These are phyloP conservation scores for Balaeniceps rex DNA, from an alignment of 2,113 vertebrate genomes.

Conservation along the genomic window DNA sequence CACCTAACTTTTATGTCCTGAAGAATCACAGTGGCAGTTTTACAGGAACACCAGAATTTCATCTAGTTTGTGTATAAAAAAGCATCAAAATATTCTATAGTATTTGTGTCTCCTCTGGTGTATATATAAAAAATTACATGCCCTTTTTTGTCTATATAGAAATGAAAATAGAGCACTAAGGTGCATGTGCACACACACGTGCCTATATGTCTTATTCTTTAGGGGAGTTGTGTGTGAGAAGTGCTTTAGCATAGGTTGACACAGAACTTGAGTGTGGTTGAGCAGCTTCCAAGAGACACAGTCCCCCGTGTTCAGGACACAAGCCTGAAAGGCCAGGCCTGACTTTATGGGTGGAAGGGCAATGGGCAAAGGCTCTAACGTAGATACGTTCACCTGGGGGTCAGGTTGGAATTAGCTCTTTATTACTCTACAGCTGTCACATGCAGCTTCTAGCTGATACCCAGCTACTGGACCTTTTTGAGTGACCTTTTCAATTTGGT, in stretches of 20 bases:
- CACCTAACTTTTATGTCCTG: neutral
- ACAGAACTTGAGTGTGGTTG: neutral
- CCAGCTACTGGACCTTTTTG: neutral
- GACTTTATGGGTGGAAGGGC: neutral
- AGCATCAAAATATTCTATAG: neutral
- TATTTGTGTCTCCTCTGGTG: neutral
- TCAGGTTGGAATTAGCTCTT: neutral
- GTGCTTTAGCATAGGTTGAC: neutral
- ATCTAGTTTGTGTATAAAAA: neutral
- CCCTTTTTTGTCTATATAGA: neutral
- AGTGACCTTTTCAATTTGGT: neutral
- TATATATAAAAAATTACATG: neutral
- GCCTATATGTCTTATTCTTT: neutral
- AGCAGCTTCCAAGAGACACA: neutral
- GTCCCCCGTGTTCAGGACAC: accelerated
- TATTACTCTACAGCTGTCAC: neutral
- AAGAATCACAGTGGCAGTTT: neutral
- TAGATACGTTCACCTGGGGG: neutral
- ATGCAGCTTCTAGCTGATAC: neutral
- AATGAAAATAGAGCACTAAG: neutral
- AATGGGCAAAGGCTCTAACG: neutral
- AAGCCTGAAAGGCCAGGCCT: neutral
- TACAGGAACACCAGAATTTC: neutral
- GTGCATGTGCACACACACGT: too few species aligned
- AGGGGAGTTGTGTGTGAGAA: too few species aligned